Percentiles rank a stretch among this genome's conserved stretches.
These are phyloP conservation scores for Abrostola triplasia DNA, from an alignment of 2,888 invertebrate species.

Conservation along the genomic window DNA sequence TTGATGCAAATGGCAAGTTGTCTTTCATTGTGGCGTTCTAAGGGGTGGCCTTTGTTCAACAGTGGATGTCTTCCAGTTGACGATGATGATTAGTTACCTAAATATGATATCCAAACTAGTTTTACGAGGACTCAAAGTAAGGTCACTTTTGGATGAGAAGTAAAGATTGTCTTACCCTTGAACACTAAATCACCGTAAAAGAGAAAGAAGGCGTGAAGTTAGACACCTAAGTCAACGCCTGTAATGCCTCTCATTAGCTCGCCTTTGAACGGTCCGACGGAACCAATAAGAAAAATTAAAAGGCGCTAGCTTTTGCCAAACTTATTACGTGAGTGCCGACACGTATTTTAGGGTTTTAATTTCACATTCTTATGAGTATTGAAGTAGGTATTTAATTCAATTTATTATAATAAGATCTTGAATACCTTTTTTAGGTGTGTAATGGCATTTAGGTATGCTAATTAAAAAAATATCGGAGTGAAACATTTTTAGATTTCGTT, in stretches of 20 bases:
- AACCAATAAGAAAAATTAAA: slow-evolving; percentile 34
- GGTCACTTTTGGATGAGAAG: too few species aligned
- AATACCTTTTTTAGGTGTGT: not conserved
- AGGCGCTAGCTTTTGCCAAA: slow-evolving; percentile 33
- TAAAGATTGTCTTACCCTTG: too few species aligned
- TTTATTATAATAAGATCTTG: not conserved
- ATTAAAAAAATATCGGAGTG: too few species aligned
- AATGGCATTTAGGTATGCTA: not conserved
- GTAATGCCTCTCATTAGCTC: slow-evolving; percentile 43
- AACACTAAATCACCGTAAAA: not conserved
- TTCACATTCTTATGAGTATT: slow-evolving; percentile 12
- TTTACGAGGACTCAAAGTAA: too few species aligned
- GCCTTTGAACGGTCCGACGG: slow-evolving; percentile 31
- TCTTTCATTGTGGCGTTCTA: too few species aligned
- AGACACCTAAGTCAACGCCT: slow-evolving; percentile 34
- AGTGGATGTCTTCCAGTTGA: too few species aligned
- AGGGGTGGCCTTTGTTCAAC: too few species aligned
- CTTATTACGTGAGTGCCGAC: slow-evolving; percentile 18
- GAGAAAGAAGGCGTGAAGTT: slow-evolving; percentile 2
- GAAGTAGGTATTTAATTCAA: slow-evolving; percentile 13
- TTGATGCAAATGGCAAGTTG: too few species aligned
- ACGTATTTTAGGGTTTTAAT: slow-evolving; percentile 23
- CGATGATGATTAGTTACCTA: too few species aligned
- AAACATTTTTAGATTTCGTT: too few species aligned
- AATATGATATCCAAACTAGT: too few species aligned